Evolutionary conservation across 2,113 vertebrate species (phyloP).

Genomic region (Elachura formosa): DNA sequence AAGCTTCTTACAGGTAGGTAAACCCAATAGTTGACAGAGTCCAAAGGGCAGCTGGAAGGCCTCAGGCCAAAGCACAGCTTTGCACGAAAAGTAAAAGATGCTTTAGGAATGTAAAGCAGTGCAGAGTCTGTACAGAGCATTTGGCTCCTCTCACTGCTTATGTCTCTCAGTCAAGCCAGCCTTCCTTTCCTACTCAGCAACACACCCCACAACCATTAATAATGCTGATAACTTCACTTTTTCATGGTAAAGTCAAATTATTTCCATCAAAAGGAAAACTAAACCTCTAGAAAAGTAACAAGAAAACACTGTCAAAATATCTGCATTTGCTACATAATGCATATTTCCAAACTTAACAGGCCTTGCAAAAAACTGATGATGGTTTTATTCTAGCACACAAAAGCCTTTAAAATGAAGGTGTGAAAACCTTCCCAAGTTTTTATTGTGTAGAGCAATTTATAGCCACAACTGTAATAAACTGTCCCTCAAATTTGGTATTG

Average conservation of each 20-base stretch:
- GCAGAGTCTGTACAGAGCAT: neutral
- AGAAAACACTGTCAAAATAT: neutral
- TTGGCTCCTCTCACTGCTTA: neutral
- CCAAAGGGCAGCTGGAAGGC: conserved; percentile 33
- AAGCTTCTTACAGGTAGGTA: conserved; percentile 25
- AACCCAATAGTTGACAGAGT: conserved; percentile 25
- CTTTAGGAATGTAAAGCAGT: conserved; percentile 58
- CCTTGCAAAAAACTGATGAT: neutral
- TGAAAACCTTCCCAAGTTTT: neutral
- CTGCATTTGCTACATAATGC: neutral
- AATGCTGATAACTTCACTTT: neutral
- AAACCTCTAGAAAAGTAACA: neutral
- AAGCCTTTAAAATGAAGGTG: neutral
- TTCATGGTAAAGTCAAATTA: neutral
- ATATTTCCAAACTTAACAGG: neutral
- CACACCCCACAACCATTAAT: neutral
- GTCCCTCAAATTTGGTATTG: neutral
- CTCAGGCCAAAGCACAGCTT: conserved; percentile 38
- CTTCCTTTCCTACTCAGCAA: neutral
- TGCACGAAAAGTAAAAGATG: conserved; percentile 51
- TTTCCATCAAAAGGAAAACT: neutral
- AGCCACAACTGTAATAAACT: neutral
- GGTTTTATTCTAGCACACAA: neutral
- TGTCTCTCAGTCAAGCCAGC: neutral
- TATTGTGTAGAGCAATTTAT: neutral